Evolutionary conservation across 2,113 vertebrate species (phyloP).

Genomic region (Neogobius melanostomus): DNA sequence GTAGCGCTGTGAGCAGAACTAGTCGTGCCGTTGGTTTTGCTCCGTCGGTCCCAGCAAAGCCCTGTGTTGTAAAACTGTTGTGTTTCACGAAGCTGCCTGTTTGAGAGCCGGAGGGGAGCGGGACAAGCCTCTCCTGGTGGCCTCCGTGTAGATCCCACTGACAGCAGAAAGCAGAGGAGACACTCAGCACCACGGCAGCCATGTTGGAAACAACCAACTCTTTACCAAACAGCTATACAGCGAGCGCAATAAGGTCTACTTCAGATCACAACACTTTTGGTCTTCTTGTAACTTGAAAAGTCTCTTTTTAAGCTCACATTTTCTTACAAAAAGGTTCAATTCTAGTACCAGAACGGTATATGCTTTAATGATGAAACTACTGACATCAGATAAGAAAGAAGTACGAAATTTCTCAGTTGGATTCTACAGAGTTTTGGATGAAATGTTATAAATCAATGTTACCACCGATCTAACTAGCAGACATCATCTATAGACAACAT

Average conservation of each 20-base stretch:
- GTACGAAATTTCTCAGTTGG: neutral
- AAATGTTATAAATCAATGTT: no score
- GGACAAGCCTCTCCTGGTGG: conserved; percentile 37
- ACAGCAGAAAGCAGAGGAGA: neutral
- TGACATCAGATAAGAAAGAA: no score
- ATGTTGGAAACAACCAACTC: neutral
- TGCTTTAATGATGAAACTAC: no score
- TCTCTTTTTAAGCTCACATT: no score
- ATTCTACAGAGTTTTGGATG: neutral
- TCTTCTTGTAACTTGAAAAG: no score
- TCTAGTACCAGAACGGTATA: neutral
- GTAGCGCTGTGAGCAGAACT: conserved; percentile 54
- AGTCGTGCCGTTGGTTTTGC: conserved; percentile 64
- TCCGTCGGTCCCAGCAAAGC: conserved; percentile 38
- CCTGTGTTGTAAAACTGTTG: conserved; percentile 34
- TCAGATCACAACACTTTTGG: no score
- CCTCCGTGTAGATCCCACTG: conserved; percentile 2
- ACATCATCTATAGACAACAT: no score
- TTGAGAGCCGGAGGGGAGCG: conserved; percentile 53
- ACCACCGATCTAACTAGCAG: no score
- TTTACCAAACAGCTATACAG: no score
- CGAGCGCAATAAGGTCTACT: no score
- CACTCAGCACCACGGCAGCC: neutral
- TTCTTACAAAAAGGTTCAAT: no score
- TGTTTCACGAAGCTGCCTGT: conserved; percentile 76